Percentiles rank a stretch among this genome's conserved stretches.
These are phyloP conservation scores for Orthosia incerta DNA, from an alignment of 2,888 invertebrate genomes.

Conservation along the genomic window DNA sequence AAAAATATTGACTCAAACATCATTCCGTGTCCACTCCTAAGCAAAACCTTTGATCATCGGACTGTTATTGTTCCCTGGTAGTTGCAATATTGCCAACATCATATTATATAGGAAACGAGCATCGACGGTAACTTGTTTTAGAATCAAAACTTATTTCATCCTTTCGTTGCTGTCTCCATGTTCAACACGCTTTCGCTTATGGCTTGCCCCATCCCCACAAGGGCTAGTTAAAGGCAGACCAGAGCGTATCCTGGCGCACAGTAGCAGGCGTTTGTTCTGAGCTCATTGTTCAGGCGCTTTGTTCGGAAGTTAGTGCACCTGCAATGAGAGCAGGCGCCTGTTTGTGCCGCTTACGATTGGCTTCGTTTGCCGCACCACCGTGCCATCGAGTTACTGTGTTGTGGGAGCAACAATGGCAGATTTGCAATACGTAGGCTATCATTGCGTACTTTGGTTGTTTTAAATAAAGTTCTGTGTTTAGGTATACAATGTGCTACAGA, in stretches of 20 bases:
- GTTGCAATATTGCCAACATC: too few species aligned
- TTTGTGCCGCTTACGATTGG: constrained; percentile 51
- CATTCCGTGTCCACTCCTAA: too few species aligned
- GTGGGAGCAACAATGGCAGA: constrained; percentile 4
- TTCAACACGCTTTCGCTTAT: neutral
- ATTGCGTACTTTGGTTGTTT: neutral
- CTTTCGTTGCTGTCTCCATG: neutral
- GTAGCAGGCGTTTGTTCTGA: constrained; percentile 64
- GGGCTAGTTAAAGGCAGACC: constrained; percentile 67
- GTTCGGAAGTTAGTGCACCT: constrained; percentile 60
- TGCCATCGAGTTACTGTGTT: constrained; percentile 20
- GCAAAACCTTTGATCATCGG: too few species aligned
- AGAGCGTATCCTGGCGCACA: constrained; percentile 65
- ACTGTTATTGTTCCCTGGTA: too few species aligned
- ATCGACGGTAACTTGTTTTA: too few species aligned
- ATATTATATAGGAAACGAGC: too few species aligned
- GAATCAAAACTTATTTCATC: too few species aligned
- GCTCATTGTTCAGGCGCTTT: constrained; percentile 64
- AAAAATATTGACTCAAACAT: too few species aligned
- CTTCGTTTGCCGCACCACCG: constrained; percentile 43
- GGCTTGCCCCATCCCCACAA: constrained; percentile 11
- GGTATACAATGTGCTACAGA: too few species aligned
- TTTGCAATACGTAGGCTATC: neutral
- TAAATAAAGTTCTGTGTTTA: neutral
- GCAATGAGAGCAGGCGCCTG: constrained; percentile 61